These are phyloP conservation scores for Chiridota heheva DNA, from an alignment of 35 echinoderm and acorn worm species.

Conservation along the genomic window DNA sequence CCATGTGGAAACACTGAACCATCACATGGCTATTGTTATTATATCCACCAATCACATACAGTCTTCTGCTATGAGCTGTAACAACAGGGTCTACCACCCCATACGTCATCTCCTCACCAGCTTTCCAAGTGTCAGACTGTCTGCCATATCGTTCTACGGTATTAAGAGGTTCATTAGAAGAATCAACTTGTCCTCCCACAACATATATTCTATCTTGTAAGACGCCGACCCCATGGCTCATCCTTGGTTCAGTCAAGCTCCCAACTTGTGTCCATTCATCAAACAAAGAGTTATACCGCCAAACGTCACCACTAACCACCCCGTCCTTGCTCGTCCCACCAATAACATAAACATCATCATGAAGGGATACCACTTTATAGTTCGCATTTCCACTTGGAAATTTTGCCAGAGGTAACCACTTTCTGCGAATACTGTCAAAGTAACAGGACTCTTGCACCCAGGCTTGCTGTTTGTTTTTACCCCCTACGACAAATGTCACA, in stretches of 20 bases:
- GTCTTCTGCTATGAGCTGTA: slow-evolving; percentile 71
- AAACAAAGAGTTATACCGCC: slow-evolving; percentile 86
- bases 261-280: slow-evolving; percentile 80
- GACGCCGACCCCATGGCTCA: slow-evolving; percentile 78
- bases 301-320: slow-evolving; percentile 67
- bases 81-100: slow-evolving; percentile 93
- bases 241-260: slow-evolving; percentile 48
- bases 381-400: slow-evolving; percentile 68
- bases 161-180: slow-evolving; percentile 61
- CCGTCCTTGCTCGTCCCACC: slow-evolving; percentile 65
- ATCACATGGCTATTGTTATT: slow-evolving; percentile 67
- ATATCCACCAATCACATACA: slow-evolving; percentile 88
- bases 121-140: slow-evolving; percentile 80
- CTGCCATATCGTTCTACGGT: slow-evolving; percentile 76
- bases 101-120: slow-evolving; percentile 79
- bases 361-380: slow-evolving; percentile 72
- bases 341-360: slow-evolving; percentile 91
- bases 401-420: slow-evolving; percentile 81
- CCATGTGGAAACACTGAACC: slow-evolving; percentile 94
- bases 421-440: slow-evolving; percentile 76
- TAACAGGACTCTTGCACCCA: slow-evolving; percentile 91
- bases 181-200: slow-evolving; percentile 64
- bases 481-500: slow-evolving; percentile 82
- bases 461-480: slow-evolving; percentile 75
- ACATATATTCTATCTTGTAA: slow-evolving; percentile 88